Evolutionary conservation across 2,113 vertebrate genomes (phyloP), one percentile per base, ranked within the genome.

Genomic region (Phaetusa simplex): DNA sequence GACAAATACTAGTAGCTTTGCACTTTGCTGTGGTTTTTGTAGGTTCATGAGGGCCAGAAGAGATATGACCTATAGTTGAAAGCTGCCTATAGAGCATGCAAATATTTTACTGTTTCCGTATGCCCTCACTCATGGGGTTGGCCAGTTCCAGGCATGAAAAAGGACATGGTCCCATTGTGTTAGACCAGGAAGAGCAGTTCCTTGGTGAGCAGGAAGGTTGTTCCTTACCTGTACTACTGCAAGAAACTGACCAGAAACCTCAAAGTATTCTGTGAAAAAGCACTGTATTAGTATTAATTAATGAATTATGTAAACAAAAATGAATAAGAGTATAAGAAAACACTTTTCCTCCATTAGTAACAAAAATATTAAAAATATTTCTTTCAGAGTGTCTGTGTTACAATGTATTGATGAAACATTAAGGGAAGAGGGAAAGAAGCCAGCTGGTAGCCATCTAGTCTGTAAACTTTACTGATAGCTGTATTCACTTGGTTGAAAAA

Each of bases 91-190:
- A 30, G 29, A 86, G 10, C 34, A 52, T 58, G 24, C 8, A 65
- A 65, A 56, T 72, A 67, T 40, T 82, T 79, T 50, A 4, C 9
- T 7, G 53, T 36, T 84, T 45, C 38, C 36, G 8, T 50, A n/a
- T 55, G 26, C 2, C 4, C 12, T 95, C 17, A 5, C 55, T 79
- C 18, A 36, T 36, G 24, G 26, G 20, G 9, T 6, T 82, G 10
- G 11, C 4, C 14, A 15, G 9, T 53, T 64, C 47, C 50, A 77
- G 26, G 5, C 11, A 64, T 15, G 32, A 58, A 50, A 78, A 67
- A 64, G 3, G 10, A 13, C 2, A 7, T 3, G 9, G 26, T n/a
- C 6, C 59, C 5, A 14, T 20, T 52, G 6, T 2, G 0, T 55
- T 74, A 71, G 19, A 43, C 8, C 0, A 24, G 15, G 18, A 93